These are phyloP conservation scores for Dissostichus mawsoni DNA, from an alignment of 2,113 vertebrate species.

Conservation along the genomic window DNA sequence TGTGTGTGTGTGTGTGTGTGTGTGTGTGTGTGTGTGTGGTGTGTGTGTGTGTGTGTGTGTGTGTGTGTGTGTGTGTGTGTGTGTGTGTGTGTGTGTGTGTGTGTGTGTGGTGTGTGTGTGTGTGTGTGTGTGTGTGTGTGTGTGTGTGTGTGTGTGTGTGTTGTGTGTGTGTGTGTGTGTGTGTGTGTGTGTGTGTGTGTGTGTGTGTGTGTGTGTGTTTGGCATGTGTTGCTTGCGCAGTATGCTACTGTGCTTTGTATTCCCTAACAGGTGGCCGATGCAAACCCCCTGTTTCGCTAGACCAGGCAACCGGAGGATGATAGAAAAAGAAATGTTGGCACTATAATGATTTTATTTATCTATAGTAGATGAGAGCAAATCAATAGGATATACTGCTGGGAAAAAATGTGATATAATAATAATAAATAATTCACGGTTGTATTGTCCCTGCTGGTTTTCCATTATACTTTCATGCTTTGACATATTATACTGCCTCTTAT, in stretches of 20 bases:
- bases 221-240: conserved; percentile 17
- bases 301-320: conserved; percentile 1
- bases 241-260: conserved; percentile 31
- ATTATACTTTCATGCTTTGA: not conserved
- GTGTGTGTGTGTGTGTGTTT: conserved; percentile 10
- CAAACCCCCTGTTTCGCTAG: not conserved
- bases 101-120: conserved; percentile 12
- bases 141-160: not conserved
- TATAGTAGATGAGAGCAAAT: not conserved
- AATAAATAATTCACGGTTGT: not conserved
- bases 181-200: conserved; percentile 13
- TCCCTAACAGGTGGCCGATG: conserved; percentile 45
- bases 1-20: not conserved
- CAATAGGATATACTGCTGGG: not conserved
- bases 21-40: conserved; percentile 19
- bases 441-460: not conserved
- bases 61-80: conserved; percentile 10
- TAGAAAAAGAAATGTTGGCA: not conserved
- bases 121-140: conserved; percentile 14
- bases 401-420: not conserved
- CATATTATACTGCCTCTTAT: no score
- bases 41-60: conserved; percentile 10
- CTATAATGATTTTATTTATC: conserved; percentile 1
- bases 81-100: not conserved
- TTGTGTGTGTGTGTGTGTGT: conserved; percentile 15